Evolutionary conservation across 1,140 invertebrate species (phyloP), one percentile per base, ranked within the genome.

Genomic region (Zaprionus camerounensis): DNA sequence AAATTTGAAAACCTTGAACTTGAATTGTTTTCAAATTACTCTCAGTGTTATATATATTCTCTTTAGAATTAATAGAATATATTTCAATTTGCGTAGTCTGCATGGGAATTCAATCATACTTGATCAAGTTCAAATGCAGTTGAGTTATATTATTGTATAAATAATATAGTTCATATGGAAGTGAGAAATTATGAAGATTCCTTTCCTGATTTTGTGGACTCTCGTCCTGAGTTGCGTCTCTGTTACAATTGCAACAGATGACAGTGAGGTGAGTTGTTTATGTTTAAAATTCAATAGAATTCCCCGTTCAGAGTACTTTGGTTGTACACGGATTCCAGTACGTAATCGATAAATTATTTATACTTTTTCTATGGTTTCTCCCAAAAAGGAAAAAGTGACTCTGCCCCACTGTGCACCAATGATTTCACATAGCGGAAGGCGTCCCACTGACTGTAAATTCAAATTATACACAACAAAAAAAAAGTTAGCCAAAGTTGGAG

Each of bases 391-490:
- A 3, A 17, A 2, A 17, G n/a, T 7, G 41, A 2, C n/a, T 17
- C 46, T 13, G 46, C 1, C 4, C 56, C 69, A 86, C 17, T 77
- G 82, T 86, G 49, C 72, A 36, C n/a, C 62, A 76, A 79, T 85
- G 55, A 79, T 79, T 86, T 86, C 71, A 69, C 64, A 51, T 72
- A 73, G 76, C 82, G 82, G 79, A 82, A 82, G 82, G 82, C 82
- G 82, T 71, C 79, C 82, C 79, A 82, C 68, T 81, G 82, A 76
- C 82, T 86, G 82, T 86, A 86, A 86, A 86, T 80, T 74, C 82
- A 86, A 86, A 86, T 86, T 86, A 86, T 82, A 85, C 53, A 71
- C 73, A 74, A 41, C 73, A 44, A 80, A 38, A 73, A 64, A 24
- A 5, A 64, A 67, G 31, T 46, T 49, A 34, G n/a, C 20, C 41